These are phyloP conservation scores for Cyanocitta stelleri DNA, from an alignment of 2,113 vertebrate genomes.

Conservation along the genomic window DNA sequence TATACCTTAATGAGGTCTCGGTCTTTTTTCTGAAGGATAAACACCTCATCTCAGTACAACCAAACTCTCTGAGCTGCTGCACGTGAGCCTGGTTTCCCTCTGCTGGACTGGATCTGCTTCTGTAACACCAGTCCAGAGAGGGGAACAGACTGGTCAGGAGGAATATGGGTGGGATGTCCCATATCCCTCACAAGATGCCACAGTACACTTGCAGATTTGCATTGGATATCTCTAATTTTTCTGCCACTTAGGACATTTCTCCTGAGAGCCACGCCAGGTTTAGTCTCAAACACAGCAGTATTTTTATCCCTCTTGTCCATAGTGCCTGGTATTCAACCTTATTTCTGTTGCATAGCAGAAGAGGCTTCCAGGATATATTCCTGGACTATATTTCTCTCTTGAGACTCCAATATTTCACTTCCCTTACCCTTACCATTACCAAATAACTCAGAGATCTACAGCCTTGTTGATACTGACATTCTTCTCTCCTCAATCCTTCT, in stretches of 20 bases:
- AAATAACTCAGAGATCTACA: background rate
- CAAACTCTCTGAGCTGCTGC: background rate
- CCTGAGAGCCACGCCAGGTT: background rate
- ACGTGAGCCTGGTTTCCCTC: background rate
- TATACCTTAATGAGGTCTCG: conserved; percentile 44
- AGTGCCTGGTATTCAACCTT: background rate
- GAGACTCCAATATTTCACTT: conserved; percentile 5
- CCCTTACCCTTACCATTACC: background rate
- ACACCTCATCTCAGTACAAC: background rate
- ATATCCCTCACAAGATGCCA: background rate
- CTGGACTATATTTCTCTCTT: background rate
- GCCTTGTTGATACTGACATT: background rate
- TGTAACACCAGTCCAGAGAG: background rate
- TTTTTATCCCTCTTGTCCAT: background rate
- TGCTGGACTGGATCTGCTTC: background rate
- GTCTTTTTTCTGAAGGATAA: conserved; percentile 16
- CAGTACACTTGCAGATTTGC: rapidly evolving
- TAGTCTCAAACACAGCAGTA: background rate
- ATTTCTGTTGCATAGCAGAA: background rate
- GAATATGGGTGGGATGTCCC: background rate
- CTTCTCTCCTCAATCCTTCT: background rate
- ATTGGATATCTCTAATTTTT: background rate
- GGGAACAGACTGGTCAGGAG: background rate
- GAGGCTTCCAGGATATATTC: background rate
- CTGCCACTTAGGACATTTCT: background rate